Evolutionary conservation across 2,113 vertebrate genomes (phyloP).

Genomic region (Menura novaehollandiae): DNA sequence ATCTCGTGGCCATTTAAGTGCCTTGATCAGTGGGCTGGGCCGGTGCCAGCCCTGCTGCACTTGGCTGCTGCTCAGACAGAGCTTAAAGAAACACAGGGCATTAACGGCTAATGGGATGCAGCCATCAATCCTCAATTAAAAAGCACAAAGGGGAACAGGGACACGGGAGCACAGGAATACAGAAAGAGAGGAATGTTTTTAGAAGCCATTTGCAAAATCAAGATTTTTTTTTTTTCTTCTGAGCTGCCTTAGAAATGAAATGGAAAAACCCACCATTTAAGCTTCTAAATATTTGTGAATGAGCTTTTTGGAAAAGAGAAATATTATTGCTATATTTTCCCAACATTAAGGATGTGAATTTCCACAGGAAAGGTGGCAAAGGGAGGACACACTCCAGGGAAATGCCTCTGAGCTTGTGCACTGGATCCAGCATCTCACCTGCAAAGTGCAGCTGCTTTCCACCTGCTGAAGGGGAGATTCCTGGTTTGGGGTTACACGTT

Average conservation of each 20-base stretch:
- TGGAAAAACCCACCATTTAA: accelerated
- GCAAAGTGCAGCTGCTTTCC: accelerated
- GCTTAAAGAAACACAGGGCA: neutral
- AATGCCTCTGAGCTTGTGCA: neutral
- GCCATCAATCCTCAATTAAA: neutral
- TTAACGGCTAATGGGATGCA: neutral
- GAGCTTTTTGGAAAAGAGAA: neutral
- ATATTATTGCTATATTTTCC: accelerated
- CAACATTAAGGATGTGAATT: neutral
- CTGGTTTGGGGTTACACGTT: neutral
- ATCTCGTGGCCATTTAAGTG: neutral
- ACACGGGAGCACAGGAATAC: accelerated
- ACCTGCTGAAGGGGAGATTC: neutral
- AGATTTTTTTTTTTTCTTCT: neutral
- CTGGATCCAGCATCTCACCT: neutral
- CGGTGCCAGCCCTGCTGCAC: neutral
- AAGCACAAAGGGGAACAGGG: neutral
- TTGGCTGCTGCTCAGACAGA: neutral
- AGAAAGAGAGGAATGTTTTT: neutral
- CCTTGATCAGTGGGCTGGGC: neutral
- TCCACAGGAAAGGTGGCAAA: neutral
- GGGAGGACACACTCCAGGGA: neutral
- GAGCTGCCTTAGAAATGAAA: neutral
- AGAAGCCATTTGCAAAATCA: neutral
- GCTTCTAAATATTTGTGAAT: neutral